Base-by-base conservation (phyloP, 2,797 vertebrate genomes). In the Labeo calbasu region DNA sequence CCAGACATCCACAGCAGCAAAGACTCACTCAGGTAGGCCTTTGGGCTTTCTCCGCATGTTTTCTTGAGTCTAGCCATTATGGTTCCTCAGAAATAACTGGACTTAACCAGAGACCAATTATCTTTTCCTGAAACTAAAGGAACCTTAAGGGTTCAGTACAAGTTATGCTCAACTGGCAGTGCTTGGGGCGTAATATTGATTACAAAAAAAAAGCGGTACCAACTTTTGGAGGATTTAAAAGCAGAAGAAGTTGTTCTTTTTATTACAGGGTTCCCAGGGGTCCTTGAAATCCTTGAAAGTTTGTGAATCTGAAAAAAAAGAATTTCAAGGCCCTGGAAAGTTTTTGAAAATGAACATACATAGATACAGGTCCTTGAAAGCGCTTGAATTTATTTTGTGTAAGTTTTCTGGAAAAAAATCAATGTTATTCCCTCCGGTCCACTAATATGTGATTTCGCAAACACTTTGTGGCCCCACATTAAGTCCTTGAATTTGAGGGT, bases 11-110 rank as follows among this genome's bases (percentile, higher is more conserved):
- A 81, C 75, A 91, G 92, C 86, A 93, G 90, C 84, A 95, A 93
- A 89, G 95, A 96, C 55, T 36, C 90, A 21, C 94, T 91, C 91
- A 97, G 96, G 97, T 98, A 94, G 88, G 76, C 25, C n/a, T 55
- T 55, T 40, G 9, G 19, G 19, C 13, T 51, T 21, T 77, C 14
- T 85, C 4, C 28, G 0, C 21, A 13, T 55, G n/a, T 61, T 83
- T 11, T 70, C 43, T 77, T 21, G 50, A 61, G 55, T 66, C 17
- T 57, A 32, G 61, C n/a, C 12, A 1, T 63, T 15, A 40, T 70
- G n/a, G 57, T 53, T 51, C 55, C 57, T 40, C 21, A 25, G 53
- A 79, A 65, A 84, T 72, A 72, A 72, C 43, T 21, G 11, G 15
- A 68, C 43, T 23, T 48, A 69, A 57, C 73, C 19, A 77, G 36